Conservation (phyloP, 2,888 invertebrate genomes). For the Malacosoma neustria region DNA sequence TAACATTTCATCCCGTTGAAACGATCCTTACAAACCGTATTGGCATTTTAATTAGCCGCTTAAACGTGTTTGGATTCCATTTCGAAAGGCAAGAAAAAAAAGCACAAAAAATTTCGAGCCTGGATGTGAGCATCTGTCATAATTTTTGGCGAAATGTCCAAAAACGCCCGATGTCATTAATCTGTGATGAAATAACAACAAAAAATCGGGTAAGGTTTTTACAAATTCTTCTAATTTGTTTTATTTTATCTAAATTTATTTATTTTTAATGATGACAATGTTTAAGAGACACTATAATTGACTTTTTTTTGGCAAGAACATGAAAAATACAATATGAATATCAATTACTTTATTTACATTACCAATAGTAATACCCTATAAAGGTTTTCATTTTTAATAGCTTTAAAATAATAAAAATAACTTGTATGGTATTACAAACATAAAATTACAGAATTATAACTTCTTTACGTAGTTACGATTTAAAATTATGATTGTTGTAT, state of each 20-base stretch:
- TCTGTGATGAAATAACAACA: constrained; percentile 9
- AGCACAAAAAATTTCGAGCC: constrained; percentile 12
- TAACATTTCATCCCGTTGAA: constrained; percentile 28
- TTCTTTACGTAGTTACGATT: no score
- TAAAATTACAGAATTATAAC: no score
- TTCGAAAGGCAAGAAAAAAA: constrained; percentile 29
- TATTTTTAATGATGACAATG: not conserved
- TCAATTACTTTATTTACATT: no score
- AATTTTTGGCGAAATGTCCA: constrained; percentile 10
- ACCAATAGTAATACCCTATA: no score
- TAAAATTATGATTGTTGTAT: no score
- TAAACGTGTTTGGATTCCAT: constrained; percentile 48
- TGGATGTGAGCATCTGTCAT: constrained; percentile 31
- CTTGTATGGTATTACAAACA: no score
- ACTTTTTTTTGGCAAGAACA: no score
- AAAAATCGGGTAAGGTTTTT: constrained; percentile 16
- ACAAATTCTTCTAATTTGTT: constrained; percentile 4
- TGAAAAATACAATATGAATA: no score
- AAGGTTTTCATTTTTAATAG: no score
- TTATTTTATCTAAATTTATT: not conserved
- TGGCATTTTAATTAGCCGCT: constrained; percentile 53
- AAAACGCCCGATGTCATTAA: constrained; percentile 1
- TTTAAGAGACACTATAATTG: no score
- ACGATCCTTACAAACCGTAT: constrained; percentile 36
- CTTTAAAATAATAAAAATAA: no score